phyloP scores from a whole-genome alignment of 2,113 vertebrate species.

The Nothobranchius furzeri region DNA sequence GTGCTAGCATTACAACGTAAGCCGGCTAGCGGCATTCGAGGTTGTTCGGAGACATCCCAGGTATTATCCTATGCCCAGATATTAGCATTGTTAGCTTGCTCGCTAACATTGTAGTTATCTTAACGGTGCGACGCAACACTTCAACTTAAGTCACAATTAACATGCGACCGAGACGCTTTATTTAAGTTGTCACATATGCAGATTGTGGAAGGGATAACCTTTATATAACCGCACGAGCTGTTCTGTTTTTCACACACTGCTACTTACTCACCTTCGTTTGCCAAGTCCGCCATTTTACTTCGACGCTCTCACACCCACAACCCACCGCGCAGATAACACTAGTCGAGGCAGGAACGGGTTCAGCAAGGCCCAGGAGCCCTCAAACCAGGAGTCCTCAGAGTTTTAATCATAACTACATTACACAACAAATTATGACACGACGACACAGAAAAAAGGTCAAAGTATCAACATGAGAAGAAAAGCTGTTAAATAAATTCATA shows the following conservation, averaged over 20 bases:
- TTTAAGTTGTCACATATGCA: slow-evolving; percentile 2
- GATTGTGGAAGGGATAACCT: neutral
- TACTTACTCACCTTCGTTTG: slow-evolving; percentile 87
- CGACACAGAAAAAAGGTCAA: neutral
- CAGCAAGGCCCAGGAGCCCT: slow-evolving; percentile 9
- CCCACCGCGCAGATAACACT: slow-evolving; percentile 78
- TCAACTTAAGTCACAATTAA: neutral
- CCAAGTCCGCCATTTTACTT: slow-evolving; percentile 91
- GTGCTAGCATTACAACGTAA: slow-evolving; percentile 45
- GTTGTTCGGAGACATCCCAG: slow-evolving; percentile 64
- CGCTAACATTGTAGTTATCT: slow-evolving; percentile 52
- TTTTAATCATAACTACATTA: neutral
- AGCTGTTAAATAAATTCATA: neutral
- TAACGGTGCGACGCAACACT: slow-evolving; percentile 27
- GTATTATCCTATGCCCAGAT: slow-evolving; percentile 58
- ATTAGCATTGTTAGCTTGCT: slow-evolving; percentile 61
- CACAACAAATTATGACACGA: neutral
- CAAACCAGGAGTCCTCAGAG: neutral
- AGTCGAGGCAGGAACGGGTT: slow-evolving; percentile 38
- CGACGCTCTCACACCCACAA: slow-evolving; percentile 86
- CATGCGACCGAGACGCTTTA: neutral
- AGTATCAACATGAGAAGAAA: neutral
- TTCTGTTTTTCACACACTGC: slow-evolving; percentile 69
- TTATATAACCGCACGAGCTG: slow-evolving; percentile 11
- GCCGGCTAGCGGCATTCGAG: slow-evolving; percentile 47